Conservation (phyloP, 2,113 vertebrate genomes). For the Pontoporia blainvillei region DNA sequence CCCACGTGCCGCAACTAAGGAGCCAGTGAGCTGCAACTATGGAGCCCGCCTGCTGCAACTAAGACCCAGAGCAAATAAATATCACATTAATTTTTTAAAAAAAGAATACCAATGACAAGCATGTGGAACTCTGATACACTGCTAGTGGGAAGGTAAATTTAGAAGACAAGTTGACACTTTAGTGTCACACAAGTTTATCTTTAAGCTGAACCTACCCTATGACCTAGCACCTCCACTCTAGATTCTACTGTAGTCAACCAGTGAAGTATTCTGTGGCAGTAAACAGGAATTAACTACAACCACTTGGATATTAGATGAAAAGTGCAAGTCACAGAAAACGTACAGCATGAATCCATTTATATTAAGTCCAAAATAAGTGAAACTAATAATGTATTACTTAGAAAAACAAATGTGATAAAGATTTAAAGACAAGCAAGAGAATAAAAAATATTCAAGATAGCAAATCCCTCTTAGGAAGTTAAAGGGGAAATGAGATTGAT, state of each 20-base stretch:
- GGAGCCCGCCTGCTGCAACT: too few species aligned
- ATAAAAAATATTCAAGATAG: background rate
- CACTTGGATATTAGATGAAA: background rate
- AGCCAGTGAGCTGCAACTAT: too few species aligned
- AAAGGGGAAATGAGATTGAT: background rate
- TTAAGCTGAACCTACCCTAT: background rate
- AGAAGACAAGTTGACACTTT: background rate
- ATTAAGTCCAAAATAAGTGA: conserved; percentile 34
- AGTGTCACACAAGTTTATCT: background rate
- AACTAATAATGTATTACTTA: background rate
- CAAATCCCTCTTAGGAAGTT: background rate
- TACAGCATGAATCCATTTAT: background rate
- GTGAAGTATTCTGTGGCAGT: background rate
- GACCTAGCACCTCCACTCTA: background rate
- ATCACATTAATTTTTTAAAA: too few species aligned
- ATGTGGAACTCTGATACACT: background rate
- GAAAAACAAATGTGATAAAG: background rate
- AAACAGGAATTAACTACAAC: background rate
- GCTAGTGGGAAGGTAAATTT: background rate
- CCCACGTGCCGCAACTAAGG: too few species aligned
- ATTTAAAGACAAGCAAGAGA: background rate
- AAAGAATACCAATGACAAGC: background rate
- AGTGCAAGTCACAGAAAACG: background rate
- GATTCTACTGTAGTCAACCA: background rate
- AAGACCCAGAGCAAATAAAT: too few species aligned